Evolutionary conservation across 2,797 vertebrate species (phyloP).

Genomic region (Catostomus latipinnis): DNA sequence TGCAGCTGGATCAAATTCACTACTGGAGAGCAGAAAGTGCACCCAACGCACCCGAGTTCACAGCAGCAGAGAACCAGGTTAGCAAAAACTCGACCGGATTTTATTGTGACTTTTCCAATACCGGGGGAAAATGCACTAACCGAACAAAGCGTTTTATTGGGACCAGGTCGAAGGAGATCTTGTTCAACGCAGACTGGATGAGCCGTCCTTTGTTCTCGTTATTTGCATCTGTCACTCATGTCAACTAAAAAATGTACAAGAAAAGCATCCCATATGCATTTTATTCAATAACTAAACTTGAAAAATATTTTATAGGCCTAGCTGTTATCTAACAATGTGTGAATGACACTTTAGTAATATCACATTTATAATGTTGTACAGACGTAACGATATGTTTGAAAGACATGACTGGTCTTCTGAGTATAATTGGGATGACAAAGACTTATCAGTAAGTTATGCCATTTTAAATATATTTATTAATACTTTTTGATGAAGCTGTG

Average conservation of each 20-base stretch:
- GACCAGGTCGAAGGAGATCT: conserved; percentile 3
- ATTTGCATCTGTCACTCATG: background rate
- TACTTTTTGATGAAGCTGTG: background rate
- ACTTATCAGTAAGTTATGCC: background rate
- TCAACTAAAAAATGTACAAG: background rate
- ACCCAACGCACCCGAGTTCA: conserved; percentile 42
- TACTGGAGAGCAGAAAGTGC: conserved; percentile 58
- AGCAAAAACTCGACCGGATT: conserved; percentile 43
- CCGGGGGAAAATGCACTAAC: background rate
- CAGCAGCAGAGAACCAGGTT: conserved; percentile 69
- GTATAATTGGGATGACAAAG: background rate
- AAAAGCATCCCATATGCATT: background rate
- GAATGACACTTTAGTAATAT: background rate
- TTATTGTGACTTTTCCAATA: conserved; percentile 1
- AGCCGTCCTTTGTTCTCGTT: conserved; percentile 59
- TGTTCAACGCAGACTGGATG: conserved; percentile 30
- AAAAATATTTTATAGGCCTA: background rate
- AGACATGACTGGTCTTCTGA: background rate
- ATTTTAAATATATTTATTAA: background rate
- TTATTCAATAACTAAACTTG: background rate
- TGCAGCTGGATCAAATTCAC: conserved; percentile 76
- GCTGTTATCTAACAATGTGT: background rate
- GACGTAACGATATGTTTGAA: background rate
- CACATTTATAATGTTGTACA: background rate
- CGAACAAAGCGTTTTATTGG: background rate